Conservation (phyloP, 2,888 invertebrate species). For the Monochamus alternatus region DNA sequence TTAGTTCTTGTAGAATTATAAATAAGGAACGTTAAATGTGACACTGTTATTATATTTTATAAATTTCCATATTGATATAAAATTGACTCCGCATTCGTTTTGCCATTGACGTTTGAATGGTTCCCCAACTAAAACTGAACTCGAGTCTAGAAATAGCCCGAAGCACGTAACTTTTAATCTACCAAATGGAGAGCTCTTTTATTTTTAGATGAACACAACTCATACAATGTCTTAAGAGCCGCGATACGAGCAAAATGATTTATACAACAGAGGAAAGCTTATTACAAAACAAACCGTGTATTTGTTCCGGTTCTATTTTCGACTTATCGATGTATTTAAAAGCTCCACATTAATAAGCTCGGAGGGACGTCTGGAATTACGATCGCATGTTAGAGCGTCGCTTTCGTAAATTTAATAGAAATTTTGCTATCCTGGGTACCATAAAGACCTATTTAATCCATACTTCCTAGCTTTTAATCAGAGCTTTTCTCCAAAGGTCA, state of each 20-base stretch:
- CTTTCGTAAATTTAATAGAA: conserved; percentile 14
- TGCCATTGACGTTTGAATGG: conserved; percentile 4
- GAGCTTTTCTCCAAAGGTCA: not conserved
- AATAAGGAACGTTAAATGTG: too few relatives aligned
- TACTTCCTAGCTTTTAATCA: conserved; percentile 10
- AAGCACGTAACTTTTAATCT: conserved; percentile 23
- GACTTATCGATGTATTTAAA: conserved; percentile 25
- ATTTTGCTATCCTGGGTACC: conserved; percentile 19
- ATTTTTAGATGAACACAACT: conserved; percentile 25
- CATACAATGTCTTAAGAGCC: conserved; percentile 24
- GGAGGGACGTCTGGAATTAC: conserved; percentile 5
- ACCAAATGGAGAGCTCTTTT: conserved; percentile 21
- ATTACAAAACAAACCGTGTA: conserved; percentile 17
- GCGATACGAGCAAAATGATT: conserved; percentile 21
- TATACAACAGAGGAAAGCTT: conserved; percentile 21
- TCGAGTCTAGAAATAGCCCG: conserved; percentile 6
- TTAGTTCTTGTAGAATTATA: too few relatives aligned
- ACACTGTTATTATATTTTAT: too few relatives aligned
- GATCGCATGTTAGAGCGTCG: conserved; percentile 15
- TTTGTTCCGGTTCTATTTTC: conserved; percentile 37
- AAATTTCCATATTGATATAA: too few relatives aligned
- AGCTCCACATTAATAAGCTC: conserved; percentile 22
- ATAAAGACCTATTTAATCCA: not conserved
- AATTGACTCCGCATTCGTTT: not conserved
- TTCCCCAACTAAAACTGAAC: conserved; percentile 15